These are phyloP conservation scores for Cryptocheilus praepositus DNA, from an alignment of 2,888 invertebrate genomes.

Conservation along the genomic window DNA sequence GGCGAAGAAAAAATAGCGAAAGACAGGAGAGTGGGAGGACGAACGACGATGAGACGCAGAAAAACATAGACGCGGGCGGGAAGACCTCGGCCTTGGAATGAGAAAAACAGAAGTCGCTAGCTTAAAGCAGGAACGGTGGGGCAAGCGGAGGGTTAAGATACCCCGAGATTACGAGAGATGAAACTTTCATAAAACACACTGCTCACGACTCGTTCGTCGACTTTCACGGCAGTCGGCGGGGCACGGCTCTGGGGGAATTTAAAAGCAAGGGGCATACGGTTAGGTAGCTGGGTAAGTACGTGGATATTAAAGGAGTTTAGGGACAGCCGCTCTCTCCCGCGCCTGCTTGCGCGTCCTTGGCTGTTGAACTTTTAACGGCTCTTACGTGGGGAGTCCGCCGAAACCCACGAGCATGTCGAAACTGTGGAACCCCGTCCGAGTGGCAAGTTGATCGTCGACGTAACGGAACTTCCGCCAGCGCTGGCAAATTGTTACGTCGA, in stretches of 20 bases:
- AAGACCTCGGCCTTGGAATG: no score
- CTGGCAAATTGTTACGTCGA: conserved; percentile 28
- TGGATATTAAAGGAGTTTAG: conserved; percentile 56
- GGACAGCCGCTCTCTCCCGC: conserved; percentile 21
- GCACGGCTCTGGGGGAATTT: conserved; percentile 47
- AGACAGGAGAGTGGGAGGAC: neutral
- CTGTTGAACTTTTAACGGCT: conserved; percentile 34
- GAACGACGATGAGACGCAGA: neutral
- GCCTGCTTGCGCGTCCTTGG: conserved; percentile 4
- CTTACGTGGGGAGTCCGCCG: conserved; percentile 10
- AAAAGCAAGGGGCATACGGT: conserved; percentile 37
- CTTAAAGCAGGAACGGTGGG: neutral
- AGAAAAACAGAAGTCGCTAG: no score
- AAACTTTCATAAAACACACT: conserved; percentile 67
- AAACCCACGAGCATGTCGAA: neutral
- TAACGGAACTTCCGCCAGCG: neutral
- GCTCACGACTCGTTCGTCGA: conserved; percentile 45
- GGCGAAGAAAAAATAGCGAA: neutral
- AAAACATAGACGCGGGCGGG: no score
- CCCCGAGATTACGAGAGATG: conserved; percentile 62
- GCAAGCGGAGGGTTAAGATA: conserved; percentile 37
- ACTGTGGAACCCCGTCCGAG: neutral
- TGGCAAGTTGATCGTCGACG: conserved; percentile 12
- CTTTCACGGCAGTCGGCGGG: conserved; percentile 35
- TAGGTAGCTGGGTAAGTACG: conserved; percentile 34